These are phyloP conservation scores for Holotrichia oblita DNA, from an alignment of 1,140 invertebrate genomes.

Conservation along the genomic window DNA sequence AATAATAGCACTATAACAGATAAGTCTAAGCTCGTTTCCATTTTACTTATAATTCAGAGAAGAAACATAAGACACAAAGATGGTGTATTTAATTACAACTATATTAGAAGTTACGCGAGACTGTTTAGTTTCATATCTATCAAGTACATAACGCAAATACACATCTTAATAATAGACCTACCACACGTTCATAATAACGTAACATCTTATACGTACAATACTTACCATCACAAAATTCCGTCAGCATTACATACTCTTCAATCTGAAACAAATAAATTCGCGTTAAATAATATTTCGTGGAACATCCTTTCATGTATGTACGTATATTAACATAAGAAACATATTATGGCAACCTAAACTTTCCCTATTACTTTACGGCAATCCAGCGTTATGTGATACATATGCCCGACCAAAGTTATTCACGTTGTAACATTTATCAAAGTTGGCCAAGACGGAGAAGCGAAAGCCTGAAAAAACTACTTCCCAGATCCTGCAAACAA, in stretches of 20 bases:
- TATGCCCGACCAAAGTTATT: slow-evolving; percentile 45
- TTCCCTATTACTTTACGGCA: slow-evolving; percentile 3
- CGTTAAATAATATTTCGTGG: slow-evolving; percentile 10
- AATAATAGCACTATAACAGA: background rate
- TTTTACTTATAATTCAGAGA: too few species aligned
- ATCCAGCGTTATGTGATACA: slow-evolving; percentile 41
- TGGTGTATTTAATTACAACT: background rate
- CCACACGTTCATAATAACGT: background rate
- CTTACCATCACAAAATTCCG: slow-evolving; percentile 9
- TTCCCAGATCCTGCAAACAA: slow-evolving; percentile 41
- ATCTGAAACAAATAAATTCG: slow-evolving; percentile 1
- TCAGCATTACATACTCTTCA: slow-evolving; percentile 8
- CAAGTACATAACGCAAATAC: background rate
- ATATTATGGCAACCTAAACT: background rate
- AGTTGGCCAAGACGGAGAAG: slow-evolving; percentile 37
- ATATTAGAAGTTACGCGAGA: background rate
- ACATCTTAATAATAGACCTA: background rate
- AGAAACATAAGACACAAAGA: background rate
- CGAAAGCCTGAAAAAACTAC: slow-evolving; percentile 36
- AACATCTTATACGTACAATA: background rate
- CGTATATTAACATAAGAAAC: background rate
- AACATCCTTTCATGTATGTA: background rate
- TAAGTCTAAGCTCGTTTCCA: too few species aligned
- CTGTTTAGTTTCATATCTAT: background rate
- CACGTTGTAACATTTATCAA: slow-evolving; percentile 49